Conservation (phyloP, 2,888 invertebrate species). For the Chalcis sispes region DNA sequence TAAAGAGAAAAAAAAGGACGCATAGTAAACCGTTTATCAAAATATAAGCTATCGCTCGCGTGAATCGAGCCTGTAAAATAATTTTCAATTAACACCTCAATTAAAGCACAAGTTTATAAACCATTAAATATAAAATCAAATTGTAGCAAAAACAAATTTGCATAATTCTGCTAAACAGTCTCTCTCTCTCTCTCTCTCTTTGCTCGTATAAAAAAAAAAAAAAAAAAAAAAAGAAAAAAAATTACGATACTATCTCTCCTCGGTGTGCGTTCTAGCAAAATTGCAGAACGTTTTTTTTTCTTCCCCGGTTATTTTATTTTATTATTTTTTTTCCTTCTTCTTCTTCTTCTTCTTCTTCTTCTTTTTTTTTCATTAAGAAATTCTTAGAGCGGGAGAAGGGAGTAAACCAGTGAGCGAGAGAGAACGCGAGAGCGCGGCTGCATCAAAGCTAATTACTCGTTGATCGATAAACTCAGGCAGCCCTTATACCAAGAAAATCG, state of each 20-base stretch:
- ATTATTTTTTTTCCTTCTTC: too few species aligned
- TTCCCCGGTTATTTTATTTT: too few species aligned
- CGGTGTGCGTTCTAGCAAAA: too few species aligned
- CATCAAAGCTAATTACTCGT: constrained; percentile 54
- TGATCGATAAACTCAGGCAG: constrained; percentile 50
- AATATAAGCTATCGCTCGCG: too few species aligned
- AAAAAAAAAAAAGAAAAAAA: not conserved
- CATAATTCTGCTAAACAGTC: not conserved
- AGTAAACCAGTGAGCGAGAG: not conserved
- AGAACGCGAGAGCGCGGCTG: constrained; percentile 22
- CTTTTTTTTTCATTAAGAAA: constrained; percentile 38
- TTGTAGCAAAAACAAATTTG: not conserved
- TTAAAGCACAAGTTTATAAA: too few species aligned
- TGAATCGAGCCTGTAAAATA: too few species aligned
- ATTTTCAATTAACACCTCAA: too few species aligned
- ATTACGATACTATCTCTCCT: constrained; percentile 25
- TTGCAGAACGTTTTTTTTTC: too few species aligned
- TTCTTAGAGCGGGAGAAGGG: constrained; percentile 21
- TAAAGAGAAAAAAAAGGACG: too few species aligned
- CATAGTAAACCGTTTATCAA: too few species aligned
- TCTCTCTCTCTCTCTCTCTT: too few species aligned
- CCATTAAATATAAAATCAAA: not conserved
- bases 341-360: not conserved
- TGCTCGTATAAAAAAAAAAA: not conserved
- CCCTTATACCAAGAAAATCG: constrained; percentile 40